Percentiles rank a stretch among this genome's conserved stretches.
phyloP scores from a whole-genome alignment of 92 coral and sea anemone species.

The Metridium senile region DNA sequence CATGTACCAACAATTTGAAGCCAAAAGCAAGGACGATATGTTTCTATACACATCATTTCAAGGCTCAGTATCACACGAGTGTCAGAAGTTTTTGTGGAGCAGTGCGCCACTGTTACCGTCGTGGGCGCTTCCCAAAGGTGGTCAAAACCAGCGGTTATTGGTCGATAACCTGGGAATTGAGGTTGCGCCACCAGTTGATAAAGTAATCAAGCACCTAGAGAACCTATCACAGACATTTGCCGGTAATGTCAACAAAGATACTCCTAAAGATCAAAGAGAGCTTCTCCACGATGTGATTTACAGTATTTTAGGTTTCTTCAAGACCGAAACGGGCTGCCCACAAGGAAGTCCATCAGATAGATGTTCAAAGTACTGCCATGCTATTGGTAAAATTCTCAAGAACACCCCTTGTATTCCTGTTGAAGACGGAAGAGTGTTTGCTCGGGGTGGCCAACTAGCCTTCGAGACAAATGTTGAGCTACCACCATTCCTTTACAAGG shows the following conservation, averaged over 20 bases:
- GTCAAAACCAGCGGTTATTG: slow-evolving; percentile 45
- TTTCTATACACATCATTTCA: slow-evolving; percentile 84
- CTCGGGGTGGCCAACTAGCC: slow-evolving; percentile 81
- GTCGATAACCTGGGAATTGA: slow-evolving; percentile 81
- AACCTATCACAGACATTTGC: slow-evolving; percentile 67
- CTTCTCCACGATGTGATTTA: slow-evolving; percentile 82
- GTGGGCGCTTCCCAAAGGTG: slow-evolving; percentile 80
- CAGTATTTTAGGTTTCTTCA: slow-evolving; percentile 74
- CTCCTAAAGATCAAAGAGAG: slow-evolving; percentile 81
- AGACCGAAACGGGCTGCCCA: slow-evolving; percentile 66
- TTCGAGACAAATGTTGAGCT: slow-evolving; percentile 71
- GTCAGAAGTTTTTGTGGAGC: slow-evolving; percentile 84
- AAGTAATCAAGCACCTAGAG: slow-evolving; percentile 82
- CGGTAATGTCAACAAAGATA: slow-evolving; percentile 88
- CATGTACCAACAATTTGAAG: slow-evolving; percentile 69
- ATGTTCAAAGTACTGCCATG: slow-evolving; percentile 72
- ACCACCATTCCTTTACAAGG: slow-evolving; percentile 92
- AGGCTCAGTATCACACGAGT: slow-evolving; percentile 80
- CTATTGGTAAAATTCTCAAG: slow-evolving; percentile 71
- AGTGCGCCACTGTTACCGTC: slow-evolving; percentile 73
- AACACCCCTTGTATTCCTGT: slow-evolving; percentile 84
- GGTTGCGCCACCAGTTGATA: slow-evolving; percentile 75
- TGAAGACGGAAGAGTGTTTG: slow-evolving; percentile 84
- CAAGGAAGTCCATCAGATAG: slow-evolving; percentile 61
- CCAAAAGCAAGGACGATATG: slow-evolving; percentile 55